A percentile compares a stretch with the other conserved stretches of the same genome.
phyloP scores from a whole-genome alignment of 2,797 vertebrate species.

The Microchirus variegatus region DNA sequence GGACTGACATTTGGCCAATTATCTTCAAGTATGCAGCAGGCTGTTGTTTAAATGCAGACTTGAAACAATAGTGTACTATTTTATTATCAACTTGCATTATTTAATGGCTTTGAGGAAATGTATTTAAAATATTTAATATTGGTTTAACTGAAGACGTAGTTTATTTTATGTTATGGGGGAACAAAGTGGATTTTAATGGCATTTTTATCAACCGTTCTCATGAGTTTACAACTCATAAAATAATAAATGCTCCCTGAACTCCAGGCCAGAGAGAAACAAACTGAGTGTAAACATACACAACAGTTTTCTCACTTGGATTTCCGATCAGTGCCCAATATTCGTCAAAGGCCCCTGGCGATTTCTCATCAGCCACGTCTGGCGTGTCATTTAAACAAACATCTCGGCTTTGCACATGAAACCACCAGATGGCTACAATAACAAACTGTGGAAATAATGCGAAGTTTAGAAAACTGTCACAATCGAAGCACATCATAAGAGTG shows the following conservation, averaged over 20 bases:
- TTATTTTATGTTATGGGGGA: conserved; percentile 15
- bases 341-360: conserved; percentile 35
- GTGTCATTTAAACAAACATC: conserved; percentile 65
- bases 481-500: conserved; percentile 42
- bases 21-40: too few relatives aligned
- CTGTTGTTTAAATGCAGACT: conserved; percentile 18
- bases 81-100: conserved; percentile 43
- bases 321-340: conserved; percentile 44
- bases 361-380: conserved; percentile 53
- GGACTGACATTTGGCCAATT: too few relatives aligned
- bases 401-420: conserved; percentile 45
- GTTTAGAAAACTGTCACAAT: conserved; percentile 57
- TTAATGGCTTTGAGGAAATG: conserved; percentile 26
- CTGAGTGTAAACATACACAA: conserved; percentile 48
- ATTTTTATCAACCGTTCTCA: conserved; percentile 5
- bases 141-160: background rate
- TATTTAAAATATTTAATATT: conserved; percentile 1
- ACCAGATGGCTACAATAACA: conserved; percentile 66
- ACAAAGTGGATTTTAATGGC: conserved; percentile 32
- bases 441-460: conserved; percentile 53
- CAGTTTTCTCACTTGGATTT: conserved; percentile 33
- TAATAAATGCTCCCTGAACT: conserved; percentile 17
- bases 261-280: conserved; percentile 36
- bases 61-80: conserved; percentile 23
- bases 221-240: conserved; percentile 24